These are phyloP conservation scores for Clarias macrocephalus DNA, from an alignment of 2,113 vertebrate species.

Conservation along the genomic window DNA sequence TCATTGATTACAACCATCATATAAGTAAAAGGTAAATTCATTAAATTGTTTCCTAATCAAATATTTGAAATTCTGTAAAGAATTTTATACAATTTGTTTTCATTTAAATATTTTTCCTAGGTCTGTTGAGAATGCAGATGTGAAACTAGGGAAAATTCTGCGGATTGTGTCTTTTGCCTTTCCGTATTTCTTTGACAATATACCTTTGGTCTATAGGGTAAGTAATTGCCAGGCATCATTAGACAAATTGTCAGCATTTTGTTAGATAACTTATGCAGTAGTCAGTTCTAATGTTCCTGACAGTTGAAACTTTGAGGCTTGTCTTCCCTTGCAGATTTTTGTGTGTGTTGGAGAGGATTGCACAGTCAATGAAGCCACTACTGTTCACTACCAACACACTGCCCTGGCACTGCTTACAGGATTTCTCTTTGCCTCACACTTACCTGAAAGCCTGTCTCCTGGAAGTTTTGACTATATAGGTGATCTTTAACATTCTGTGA, in stretches of 20 bases:
- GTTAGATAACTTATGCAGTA: background rate
- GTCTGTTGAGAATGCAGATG: constrained; percentile 74
- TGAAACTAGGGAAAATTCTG: constrained; percentile 76
- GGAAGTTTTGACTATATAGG: constrained; percentile 91
- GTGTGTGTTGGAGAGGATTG: constrained; percentile 74
- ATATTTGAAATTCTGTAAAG: background rate
- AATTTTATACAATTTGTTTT: background rate
- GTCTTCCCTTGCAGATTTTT: constrained; percentile 71
- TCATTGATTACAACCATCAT: constrained; percentile 66
- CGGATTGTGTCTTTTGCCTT: constrained; percentile 83
- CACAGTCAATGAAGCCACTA: constrained; percentile 63
- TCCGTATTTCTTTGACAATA: constrained; percentile 90
- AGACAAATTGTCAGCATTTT: background rate
- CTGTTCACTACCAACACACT: constrained; percentile 78
- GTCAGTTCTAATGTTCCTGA: background rate
- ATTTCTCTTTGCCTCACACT: constrained; percentile 84
- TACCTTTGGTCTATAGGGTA: constrained; percentile 92
- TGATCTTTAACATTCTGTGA: constrained; percentile 53
- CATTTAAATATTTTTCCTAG: constrained; percentile 64
- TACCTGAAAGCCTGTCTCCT: constrained; percentile 89
- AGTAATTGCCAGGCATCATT: constrained; percentile 22
- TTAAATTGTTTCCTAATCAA: background rate
- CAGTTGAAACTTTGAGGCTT: background rate
- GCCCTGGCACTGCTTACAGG: constrained; percentile 81
- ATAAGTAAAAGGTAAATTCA: constrained; percentile 67